Percentiles rank a stretch among this genome's conserved stretches.
Evolutionary conservation across 2,797 vertebrate genomes (phyloP).

Genomic region (Pterois miles): DNA sequence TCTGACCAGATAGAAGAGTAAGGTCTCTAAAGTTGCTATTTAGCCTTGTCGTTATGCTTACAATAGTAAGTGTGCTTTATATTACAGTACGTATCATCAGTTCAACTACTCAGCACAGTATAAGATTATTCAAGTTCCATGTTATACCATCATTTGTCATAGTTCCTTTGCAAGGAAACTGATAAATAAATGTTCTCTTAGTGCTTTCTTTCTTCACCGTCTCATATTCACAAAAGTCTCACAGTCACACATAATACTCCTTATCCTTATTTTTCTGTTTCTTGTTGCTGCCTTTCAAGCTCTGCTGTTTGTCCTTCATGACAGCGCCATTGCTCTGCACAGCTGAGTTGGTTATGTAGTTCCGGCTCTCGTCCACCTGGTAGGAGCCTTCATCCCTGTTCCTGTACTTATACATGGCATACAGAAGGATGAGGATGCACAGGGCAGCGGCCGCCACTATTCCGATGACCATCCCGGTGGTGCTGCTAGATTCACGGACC

Average conservation of each 20-base stretch:
- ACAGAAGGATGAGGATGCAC: slow-evolving; percentile 99
- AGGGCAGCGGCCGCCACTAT: slow-evolving; percentile 99
- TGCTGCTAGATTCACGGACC: slow-evolving; percentile 99
- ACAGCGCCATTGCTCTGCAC: slow-evolving; percentile 97
- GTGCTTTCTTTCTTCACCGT: slow-evolving; percentile 61
- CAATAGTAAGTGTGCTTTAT: slow-evolving; percentile 95
- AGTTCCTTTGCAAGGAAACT: slow-evolving; percentile 73
- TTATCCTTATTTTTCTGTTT: slow-evolving; percentile 99
- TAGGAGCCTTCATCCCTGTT: slow-evolving; percentile 99
- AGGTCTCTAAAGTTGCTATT: slow-evolving; percentile 87
- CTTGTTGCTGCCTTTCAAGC: slow-evolving; percentile 95
- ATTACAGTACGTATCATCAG: slow-evolving; percentile 90
- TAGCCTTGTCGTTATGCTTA: slow-evolving; percentile 84
- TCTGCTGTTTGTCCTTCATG: slow-evolving; percentile 97
- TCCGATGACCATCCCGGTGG: slow-evolving; percentile 99
- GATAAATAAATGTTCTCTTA: slow-evolving; percentile 68
- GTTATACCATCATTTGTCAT: slow-evolving; percentile 82
- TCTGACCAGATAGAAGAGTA: slow-evolving; percentile 84
- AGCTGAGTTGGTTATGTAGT: slow-evolving; percentile 99
- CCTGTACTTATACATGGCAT: slow-evolving; percentile 99
- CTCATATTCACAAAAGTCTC: slow-evolving; percentile 54
- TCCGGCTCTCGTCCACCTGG: slow-evolving; percentile 99
- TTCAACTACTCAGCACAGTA: slow-evolving; percentile 88
- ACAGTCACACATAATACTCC: slow-evolving; percentile 97
- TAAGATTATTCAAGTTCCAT: slow-evolving; percentile 79